Evolutionary conservation across 2,888 invertebrate genomes (phyloP), one percentile per base, ranked within the genome.

Genomic region (Epinotia ramella): DNA sequence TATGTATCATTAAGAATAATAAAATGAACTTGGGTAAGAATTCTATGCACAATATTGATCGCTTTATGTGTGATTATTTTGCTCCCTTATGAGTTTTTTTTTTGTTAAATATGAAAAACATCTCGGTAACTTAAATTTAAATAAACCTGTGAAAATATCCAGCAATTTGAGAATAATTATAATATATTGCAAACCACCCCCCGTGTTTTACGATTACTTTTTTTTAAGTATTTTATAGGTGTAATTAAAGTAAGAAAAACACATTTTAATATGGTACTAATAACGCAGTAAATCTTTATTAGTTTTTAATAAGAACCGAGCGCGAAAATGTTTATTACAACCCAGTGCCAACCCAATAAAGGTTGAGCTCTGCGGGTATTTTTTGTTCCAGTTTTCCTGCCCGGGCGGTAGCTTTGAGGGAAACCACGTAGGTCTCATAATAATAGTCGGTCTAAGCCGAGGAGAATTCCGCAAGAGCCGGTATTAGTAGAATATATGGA

Each of bases 221-320:
- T 20, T 28, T 49, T 60, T 65, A 70, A 20, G 13, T 77, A 77
- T 77, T 77, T 78, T 75, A 76, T 71, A 68, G 68, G 73, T 66
- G 77, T 62, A 77, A 73, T 76, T 77, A 73, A 57, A 69, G 57
- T 76, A 75, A 63, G 77, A 72, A 81, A 80, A 82, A 80, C 73
- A 82, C 77, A 79, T 80, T 80, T 80, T 82, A 79, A 76, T 77
- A 74, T 67, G 64, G 28, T 75, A 74, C 80, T 80, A 81, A 79
- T 79, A 79, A 78, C 77, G 79, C 77, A 80, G 44, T 84, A 80
- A 81, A 83, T 84, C 81, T 80, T 78, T 79, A 83, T 84, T 84
- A 84, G 62, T 73, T 76, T 79, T 77, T 80, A 80, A 81, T 81
- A 81, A 77, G 79, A 79, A 79, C 74, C 75, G 73, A 78, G 77